These are phyloP conservation scores for Hemicentrotus pulcherrimus DNA, from an alignment of 35 echinoderm and acorn worm genomes.

Conservation along the genomic window DNA sequence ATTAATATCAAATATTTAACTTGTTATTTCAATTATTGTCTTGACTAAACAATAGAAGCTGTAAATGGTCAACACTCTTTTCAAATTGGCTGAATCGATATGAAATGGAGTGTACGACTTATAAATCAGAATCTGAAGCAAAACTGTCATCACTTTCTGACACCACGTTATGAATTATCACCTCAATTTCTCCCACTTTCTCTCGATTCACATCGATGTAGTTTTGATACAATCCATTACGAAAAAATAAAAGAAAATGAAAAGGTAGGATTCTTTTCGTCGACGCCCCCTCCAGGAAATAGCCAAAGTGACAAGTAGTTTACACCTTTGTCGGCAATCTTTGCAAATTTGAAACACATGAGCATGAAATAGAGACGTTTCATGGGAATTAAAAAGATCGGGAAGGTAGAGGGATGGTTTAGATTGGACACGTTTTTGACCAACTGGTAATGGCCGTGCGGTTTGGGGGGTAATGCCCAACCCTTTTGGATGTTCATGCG, in stretches of 20 bases:
- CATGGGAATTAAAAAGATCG: neutral
- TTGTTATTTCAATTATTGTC: no score
- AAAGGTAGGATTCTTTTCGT: constrained; percentile 27
- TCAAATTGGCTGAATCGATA: neutral
- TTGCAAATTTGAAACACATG: constrained; percentile 51
- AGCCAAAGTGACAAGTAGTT: constrained; percentile 40
- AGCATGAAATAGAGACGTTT: constrained; percentile 32
- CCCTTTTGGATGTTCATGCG: neutral
- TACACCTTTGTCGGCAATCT: constrained; percentile 50
- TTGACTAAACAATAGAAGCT: no score
- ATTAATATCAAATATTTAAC: no score
- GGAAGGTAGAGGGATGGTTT: neutral
- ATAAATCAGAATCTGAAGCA: neutral
- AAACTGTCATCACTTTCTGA: constrained; percentile 12
- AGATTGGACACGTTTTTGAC: neutral
- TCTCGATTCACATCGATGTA: constrained; percentile 1
- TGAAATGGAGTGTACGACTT: neutral
- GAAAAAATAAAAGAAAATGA: constrained; percentile 13
- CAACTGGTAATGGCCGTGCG: neutral
- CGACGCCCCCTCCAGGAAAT: constrained; percentile 26
- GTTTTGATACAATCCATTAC: constrained; percentile 49
- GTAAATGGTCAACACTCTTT: neutral
- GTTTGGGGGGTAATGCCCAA: neutral
- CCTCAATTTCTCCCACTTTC: neutral
- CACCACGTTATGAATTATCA: neutral